phyloP scores from a whole-genome alignment of 2,888 invertebrate genomes.

The Lepetodrilus schrolli region DNA sequence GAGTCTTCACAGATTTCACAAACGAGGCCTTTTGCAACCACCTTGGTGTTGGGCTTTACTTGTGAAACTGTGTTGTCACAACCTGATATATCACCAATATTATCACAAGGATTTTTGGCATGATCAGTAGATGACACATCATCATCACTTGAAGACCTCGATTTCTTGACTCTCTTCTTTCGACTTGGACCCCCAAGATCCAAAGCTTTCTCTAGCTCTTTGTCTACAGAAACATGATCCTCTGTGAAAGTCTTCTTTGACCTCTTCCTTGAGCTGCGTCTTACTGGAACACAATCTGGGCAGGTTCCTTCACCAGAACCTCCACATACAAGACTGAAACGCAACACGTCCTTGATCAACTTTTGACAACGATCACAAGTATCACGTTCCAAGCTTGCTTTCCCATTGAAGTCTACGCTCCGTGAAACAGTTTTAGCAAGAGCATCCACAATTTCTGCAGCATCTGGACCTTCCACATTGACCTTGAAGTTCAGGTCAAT shows the following conservation, averaged over 20 bases:
- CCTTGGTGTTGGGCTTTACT: background rate
- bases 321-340: background rate
- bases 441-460: background rate
- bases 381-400: background rate
- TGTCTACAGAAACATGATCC: background rate
- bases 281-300: background rate
- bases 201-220: background rate
- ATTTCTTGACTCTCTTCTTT: background rate
- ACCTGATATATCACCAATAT: background rate
- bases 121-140: background rate
- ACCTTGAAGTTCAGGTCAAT: constrained; percentile 3
- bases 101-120: background rate
- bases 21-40: background rate
- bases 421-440: background rate
- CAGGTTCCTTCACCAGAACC: background rate
- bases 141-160: too few species aligned
- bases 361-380: constrained; percentile 6
- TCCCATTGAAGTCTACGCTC: background rate
- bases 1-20: constrained; percentile 1
- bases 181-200: background rate
- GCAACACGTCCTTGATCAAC: background rate
- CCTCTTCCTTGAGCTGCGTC: background rate
- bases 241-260: background rate
- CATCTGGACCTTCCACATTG: background rate
- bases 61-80: background rate